A percentile compares a stretch with the other conserved stretches of the same genome.
These are phyloP conservation scores for Prenolepis imparis DNA, from an alignment of 2,888 invertebrate species.

Conservation along the genomic window DNA sequence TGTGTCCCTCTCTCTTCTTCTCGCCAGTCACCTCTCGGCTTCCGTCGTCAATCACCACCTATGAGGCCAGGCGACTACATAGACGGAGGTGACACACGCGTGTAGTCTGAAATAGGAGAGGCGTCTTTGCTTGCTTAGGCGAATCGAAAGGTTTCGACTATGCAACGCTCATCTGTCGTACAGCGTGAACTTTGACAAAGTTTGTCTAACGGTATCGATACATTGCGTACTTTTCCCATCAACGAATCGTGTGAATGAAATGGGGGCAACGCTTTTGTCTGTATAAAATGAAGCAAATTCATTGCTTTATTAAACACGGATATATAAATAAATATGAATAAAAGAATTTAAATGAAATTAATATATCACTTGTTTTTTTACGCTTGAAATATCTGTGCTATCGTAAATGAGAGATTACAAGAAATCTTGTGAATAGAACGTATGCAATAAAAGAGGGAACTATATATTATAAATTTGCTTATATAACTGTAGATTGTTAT, in stretches of 20 bases:
- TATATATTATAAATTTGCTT: not conserved
- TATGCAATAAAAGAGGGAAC: not conserved
- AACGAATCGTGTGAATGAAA: conserved; percentile 8
- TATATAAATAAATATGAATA: not conserved
- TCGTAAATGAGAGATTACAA: not conserved
- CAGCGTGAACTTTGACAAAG: conserved; percentile 37
- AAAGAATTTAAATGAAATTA: not conserved
- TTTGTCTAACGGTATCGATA: conserved; percentile 33
- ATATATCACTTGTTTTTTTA: not conserved
- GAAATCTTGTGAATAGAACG: not conserved
- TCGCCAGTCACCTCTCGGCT: conserved; percentile 19
- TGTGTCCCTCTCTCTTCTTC: conserved; percentile 26
- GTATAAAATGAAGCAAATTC: not conserved
- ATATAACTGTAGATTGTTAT: not conserved
- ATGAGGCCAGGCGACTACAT: conserved; percentile 58
- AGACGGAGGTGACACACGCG: conserved; percentile 53
- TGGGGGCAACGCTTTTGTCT: not conserved
- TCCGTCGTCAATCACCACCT: conserved; percentile 59
- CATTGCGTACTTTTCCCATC: conserved; percentile 6
- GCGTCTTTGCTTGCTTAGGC: conserved; percentile 1
- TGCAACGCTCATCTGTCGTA: conserved; percentile 5
- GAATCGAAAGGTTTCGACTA: conserved; percentile 27
- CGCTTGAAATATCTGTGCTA: not conserved
- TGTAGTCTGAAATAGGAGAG: conserved; percentile 7
- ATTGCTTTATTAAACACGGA: not conserved